Percentiles rank a stretch among this genome's conserved stretches.
These are phyloP conservation scores for Bugulina stolonifera DNA, from an alignment of 2,888 invertebrate genomes.

Conservation along the genomic window DNA sequence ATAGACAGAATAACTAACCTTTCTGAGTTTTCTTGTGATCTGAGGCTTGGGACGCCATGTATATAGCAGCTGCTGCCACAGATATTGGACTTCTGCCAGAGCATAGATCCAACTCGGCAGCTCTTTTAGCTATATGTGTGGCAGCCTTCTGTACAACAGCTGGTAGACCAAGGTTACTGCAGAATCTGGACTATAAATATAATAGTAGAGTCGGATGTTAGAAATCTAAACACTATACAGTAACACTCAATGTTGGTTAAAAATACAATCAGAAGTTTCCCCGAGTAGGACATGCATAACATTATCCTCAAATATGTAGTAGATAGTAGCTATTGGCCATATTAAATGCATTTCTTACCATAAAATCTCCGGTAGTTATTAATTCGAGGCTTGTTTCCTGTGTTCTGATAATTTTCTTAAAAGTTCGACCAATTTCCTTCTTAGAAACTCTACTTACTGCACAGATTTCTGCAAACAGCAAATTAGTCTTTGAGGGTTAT, in stretches of 20 bases:
- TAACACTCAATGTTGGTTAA: too few species aligned
- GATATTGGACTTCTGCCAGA: constrained; percentile 97
- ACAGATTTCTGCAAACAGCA: constrained; percentile 97
- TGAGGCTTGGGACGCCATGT: constrained; percentile 97
- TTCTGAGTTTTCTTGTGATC: constrained; percentile 89
- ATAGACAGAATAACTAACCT: constrained; percentile 49
- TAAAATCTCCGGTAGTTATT: constrained; percentile 97
- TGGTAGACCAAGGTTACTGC: constrained; percentile 77
- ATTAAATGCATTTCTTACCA: constrained; percentile 78
- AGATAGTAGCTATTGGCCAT: too few species aligned
- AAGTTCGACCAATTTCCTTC: constrained; percentile 97
- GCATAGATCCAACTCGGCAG: constrained; percentile 92
- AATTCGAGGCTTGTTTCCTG: constrained; percentile 93
- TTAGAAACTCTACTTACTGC: constrained; percentile 98
- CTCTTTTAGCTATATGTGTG: constrained; percentile 90
- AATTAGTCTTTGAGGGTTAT: too few species aligned
- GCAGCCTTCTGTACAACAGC: constrained; percentile 68
- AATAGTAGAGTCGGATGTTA: too few species aligned
- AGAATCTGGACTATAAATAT: constrained; percentile 64
- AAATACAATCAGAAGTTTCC: too few species aligned
- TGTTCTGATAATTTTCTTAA: constrained; percentile 90
- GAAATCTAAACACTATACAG: too few species aligned
- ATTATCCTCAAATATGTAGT: too few species aligned
- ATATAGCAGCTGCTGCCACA: constrained; percentile 97
- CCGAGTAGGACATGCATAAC: too few species aligned